These are phyloP conservation scores for Plectrocnemia conspersa DNA, from an alignment of 1,140 invertebrate species.

Conservation along the genomic window DNA sequence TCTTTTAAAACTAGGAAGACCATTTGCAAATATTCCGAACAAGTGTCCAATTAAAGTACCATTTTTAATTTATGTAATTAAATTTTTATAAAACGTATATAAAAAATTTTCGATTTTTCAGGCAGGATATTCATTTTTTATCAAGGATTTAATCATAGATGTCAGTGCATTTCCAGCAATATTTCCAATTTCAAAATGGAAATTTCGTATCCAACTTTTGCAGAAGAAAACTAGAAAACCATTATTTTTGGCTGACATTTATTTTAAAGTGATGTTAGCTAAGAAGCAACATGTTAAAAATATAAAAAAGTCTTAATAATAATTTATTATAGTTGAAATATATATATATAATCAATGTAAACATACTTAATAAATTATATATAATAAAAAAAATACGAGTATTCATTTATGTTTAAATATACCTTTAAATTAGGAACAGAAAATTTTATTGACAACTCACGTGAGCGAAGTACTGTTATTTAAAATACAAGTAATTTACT, in stretches of 20 bases:
- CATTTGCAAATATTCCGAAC: slow-evolving; percentile 6
- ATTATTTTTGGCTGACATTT: slow-evolving; percentile 9
- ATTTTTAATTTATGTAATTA: too few species aligned
- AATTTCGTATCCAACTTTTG: slow-evolving; percentile 3
- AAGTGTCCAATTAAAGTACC: slow-evolving; percentile 14
- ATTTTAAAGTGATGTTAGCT: slow-evolving; percentile 13
- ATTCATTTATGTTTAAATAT: too few species aligned
- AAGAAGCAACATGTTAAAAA: slow-evolving; percentile 9
- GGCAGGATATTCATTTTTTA: slow-evolving; percentile 6
- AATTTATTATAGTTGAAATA: too few species aligned
- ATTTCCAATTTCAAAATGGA: slow-evolving; percentile 18
- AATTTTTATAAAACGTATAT: background rate
- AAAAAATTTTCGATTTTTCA: background rate
- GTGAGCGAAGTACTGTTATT: too few species aligned
- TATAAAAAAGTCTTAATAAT: background rate
- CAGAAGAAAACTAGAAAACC: slow-evolving; percentile 1
- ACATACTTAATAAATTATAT: too few species aligned
- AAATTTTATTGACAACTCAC: too few species aligned
- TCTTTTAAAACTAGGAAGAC: slow-evolving; percentile 10
- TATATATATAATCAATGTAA: too few species aligned
- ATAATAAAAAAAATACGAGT: too few species aligned
- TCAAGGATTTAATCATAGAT: slow-evolving; percentile 17
- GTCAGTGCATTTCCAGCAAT: slow-evolving; percentile 12
- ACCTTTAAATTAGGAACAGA: too few species aligned
- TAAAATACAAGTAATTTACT: too few species aligned